Evolutionary conservation across 2,888 invertebrate genomes (phyloP), one percentile per base, ranked within the genome.

Genomic region (Candidula unifasciata): DNA sequence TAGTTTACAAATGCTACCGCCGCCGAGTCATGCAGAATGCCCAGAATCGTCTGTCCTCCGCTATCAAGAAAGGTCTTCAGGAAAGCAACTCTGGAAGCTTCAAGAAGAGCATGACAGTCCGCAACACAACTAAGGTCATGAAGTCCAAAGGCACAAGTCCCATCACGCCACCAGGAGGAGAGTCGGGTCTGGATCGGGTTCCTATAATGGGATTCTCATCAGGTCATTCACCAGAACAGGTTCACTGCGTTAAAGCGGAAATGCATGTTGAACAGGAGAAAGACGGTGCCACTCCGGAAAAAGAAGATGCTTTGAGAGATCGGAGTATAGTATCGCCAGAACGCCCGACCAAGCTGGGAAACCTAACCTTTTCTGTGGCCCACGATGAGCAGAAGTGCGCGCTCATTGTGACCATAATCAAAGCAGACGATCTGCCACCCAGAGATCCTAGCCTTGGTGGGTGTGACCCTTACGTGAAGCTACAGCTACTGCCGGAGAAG

Each of bases 391-490:
- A 98, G 93, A 97, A 97, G 93, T 97, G 96, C 90, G 97, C 98
- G 0, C 95, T 99, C 90, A 96, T 97, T 90, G 98, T 99, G 33
- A 98, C 97, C 0, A 97, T 99, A 90, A 96, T 97, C 66, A 96
- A 97, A 74, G 98, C 98, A 94, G 96, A 96, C 88, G 97, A 97
- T 66, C 94, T 99, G 77, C 98, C 98, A 0, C 96, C 91, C 66
- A 96, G 97, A 91, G 97, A 97, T 93, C 96, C 96, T 0, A 95
- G 95, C 88, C 95, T 96, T 16, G 96, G 96, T 0, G 97, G 97
- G 16, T 96, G 96, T 90, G 99, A 99, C 95, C 99, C 99, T 0
- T 99, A 99, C 94, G 98, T 99, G 64, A 99, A 99, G 94, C 95
- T 99, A 84, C 99, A 99, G 93, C 95, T 99, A 66, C 95, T 99